Base-by-base conservation (phyloP, 2,113 vertebrate genomes). In the Anseranas semipalmata region DNA sequence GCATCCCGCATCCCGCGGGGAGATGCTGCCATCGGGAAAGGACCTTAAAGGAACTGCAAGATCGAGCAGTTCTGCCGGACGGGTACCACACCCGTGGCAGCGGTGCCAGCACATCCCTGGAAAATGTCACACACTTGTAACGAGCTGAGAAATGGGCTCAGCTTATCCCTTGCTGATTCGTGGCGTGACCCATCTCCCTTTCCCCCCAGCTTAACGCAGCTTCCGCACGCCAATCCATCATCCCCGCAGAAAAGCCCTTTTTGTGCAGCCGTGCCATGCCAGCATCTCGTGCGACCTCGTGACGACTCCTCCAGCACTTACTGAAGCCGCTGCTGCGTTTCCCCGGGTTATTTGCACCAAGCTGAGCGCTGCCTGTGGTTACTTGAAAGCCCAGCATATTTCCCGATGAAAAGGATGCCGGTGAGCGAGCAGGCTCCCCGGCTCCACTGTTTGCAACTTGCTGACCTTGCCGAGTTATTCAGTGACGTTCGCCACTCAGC, bases 181-280 rank as follows among this genome's bases (percentile, higher is more conserved):
- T 0, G 1, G 52, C 25, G 27, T 2, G 6, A 52, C 28, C 15
- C 35, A 32, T 41, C 58, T 33, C 59, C 0, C 1, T 37, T 66
- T 71, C 3, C 28, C 21, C 33, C 13, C 1, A 2, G 9, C 15
- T 33, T 32, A 16, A 70, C 16, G 45, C 22, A 50, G 33, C 67
- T 27, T 33, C 27, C 20, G 30, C 62, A 50, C 48, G 52, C 35
- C 21, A 15, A 72, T 48, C 74, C 59, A 0, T 25, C 19, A 5
- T 7, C 10, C 22, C 56, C 63, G 4, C 13, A 7, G 10, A 46
- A 41, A 70, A 39, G 7, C 37, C 28, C 37, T 22, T 65, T 72
- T n/a, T 24, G 58, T 3, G 12, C 37, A 11, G 43, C 50, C 10
- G 50, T 17, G 48, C 72, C 27, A 7, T 0, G 9, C 17, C 27